phyloP scores from a whole-genome alignment of 2,797 vertebrate genomes.

The Lindbergichthys nudifrons region DNA sequence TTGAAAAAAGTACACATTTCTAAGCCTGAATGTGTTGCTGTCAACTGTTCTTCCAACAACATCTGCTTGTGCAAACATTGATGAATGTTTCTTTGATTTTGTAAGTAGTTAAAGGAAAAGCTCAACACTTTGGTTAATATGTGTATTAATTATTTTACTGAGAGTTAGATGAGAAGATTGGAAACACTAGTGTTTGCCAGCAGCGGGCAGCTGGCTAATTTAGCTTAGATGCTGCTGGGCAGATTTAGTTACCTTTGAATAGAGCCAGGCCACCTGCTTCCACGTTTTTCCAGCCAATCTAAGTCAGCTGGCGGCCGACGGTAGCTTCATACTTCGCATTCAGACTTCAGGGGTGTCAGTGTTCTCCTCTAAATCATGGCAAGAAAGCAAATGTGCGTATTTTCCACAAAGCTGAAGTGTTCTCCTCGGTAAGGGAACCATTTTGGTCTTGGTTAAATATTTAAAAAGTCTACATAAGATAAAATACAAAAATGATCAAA shows the following conservation, averaged over 20 bases:
- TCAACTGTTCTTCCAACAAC: neutral
- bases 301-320: neutral
- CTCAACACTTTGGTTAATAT: neutral
- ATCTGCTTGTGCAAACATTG: neutral
- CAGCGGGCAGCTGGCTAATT: neutral
- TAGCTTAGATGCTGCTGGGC: neutral
- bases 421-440: neutral
- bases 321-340: neutral
- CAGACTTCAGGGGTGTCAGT: neutral
- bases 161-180: neutral
- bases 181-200: neutral
- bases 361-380: neutral
- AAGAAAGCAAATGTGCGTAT: neutral
- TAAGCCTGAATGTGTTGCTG: neutral
- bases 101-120: neutral
- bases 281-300: neutral
- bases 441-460: neutral
- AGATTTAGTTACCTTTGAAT: neutral
- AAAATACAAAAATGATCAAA: neutral
- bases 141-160: neutral
- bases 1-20: no score
- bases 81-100: neutral
- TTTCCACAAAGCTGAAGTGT: neutral
- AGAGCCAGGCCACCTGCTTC: neutral
- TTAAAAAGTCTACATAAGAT: neutral